Conservation (phyloP, 2,113 vertebrate genomes). For the Eleginops maclovinus region DNA sequence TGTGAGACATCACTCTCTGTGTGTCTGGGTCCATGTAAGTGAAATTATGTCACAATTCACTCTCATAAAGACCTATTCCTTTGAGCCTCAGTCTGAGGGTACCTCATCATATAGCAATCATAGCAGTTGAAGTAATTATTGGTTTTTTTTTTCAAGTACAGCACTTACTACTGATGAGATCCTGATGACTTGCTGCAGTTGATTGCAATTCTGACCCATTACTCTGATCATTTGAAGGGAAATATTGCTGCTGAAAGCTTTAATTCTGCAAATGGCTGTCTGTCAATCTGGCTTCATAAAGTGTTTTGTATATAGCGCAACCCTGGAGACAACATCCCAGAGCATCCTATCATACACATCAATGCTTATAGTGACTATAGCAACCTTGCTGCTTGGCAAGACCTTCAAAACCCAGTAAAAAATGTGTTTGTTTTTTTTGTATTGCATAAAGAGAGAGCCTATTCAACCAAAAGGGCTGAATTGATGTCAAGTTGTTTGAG, state of each 20-base stretch:
- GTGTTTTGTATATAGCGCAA: conserved; percentile 7
- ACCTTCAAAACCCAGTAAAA: background rate
- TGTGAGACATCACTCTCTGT: background rate
- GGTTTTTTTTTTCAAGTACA: background rate
- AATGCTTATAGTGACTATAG: conserved; percentile 57
- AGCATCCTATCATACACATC: background rate
- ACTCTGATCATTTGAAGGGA: background rate
- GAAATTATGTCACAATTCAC: conserved; percentile 10
- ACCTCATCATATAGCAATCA: conserved; percentile 10
- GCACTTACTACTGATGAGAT: conserved; percentile 29
- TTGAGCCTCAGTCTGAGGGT: conserved; percentile 9
- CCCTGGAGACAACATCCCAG: conserved; percentile 22
- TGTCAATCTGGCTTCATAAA: background rate
- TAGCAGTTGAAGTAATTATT: conserved; percentile 5
- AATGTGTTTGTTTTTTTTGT: conserved; percentile 13
- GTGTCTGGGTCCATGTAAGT: background rate
- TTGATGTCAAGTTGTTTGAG: conserved; percentile 47
- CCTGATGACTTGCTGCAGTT: background rate
- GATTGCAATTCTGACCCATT: conserved; percentile 3
- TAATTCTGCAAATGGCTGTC: background rate
- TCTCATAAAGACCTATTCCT: conserved; percentile 2
- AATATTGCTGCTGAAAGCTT: conserved; percentile 24
- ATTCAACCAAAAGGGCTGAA: conserved; percentile 14
- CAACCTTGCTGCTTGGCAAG: conserved; percentile 54
- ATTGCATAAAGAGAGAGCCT: background rate